These are phyloP conservation scores for Hirtodrosophila cameraria DNA, from an alignment of 2,888 invertebrate species.

Conservation along the genomic window DNA sequence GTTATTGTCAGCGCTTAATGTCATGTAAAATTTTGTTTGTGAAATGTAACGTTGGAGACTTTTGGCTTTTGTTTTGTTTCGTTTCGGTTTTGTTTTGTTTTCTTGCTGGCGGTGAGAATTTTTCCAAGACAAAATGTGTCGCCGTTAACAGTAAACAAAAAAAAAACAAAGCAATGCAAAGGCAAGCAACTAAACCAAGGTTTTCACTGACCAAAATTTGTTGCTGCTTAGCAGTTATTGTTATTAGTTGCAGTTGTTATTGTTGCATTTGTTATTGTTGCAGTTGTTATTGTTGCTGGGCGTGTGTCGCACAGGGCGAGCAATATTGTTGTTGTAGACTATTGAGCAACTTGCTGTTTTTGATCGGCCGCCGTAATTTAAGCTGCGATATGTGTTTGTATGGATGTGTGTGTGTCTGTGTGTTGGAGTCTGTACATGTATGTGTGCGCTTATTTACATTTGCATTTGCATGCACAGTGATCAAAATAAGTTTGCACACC, in stretches of 20 bases:
- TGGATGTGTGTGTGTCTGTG: slow-evolving; percentile 4
- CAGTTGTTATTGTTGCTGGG: slow-evolving; percentile 39
- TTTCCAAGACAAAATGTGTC: slow-evolving; percentile 57
- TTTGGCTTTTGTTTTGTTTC: slow-evolving; percentile 39
- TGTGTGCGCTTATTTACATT: too few species aligned
- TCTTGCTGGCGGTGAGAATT: slow-evolving; percentile 57
- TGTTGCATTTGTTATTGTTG: slow-evolving; percentile 11
- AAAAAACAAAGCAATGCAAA: slow-evolving; percentile 42
- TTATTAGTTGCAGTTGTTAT: slow-evolving; percentile 18
- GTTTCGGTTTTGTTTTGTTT: slow-evolving; percentile 21
- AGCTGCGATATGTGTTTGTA: slow-evolving; percentile 14
- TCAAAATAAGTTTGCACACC: too few species aligned
- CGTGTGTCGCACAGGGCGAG: slow-evolving; percentile 19
- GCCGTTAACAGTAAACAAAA: slow-evolving; percentile 31
- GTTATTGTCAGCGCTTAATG: slow-evolving; percentile 16
- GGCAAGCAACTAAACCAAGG: slow-evolving; percentile 51
- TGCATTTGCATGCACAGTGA: too few species aligned
- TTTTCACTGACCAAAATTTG: slow-evolving; percentile 55
- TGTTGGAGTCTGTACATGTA: too few species aligned
- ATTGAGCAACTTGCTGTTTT: slow-evolving; percentile 58
- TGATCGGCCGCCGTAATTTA: slow-evolving; percentile 41
- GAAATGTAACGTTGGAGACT: slow-evolving; percentile 57
- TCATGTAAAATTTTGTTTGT: slow-evolving; percentile 66
- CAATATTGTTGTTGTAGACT: slow-evolving; percentile 12
- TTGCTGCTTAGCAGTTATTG: slow-evolving; percentile 22